A percentile compares a stretch with the other conserved stretches of the same genome.
Conservation (phyloP, 2,113 vertebrate species). For the Lathamus discolor region DNA sequence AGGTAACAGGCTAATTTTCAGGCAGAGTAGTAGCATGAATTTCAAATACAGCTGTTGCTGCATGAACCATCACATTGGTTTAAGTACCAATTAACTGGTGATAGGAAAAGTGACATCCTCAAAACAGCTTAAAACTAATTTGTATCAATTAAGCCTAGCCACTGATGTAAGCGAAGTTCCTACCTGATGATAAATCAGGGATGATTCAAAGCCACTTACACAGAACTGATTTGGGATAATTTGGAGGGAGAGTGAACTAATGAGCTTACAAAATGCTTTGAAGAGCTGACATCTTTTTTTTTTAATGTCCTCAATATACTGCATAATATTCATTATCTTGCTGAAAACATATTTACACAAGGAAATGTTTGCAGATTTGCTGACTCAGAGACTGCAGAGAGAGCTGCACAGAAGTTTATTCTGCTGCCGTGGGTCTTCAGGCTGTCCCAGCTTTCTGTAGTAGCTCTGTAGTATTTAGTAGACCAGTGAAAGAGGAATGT, state of each 20-base stretch:
- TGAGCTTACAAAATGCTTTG: background rate
- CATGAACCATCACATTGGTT: background rate
- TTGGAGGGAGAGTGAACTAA: background rate
- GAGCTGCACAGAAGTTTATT: background rate
- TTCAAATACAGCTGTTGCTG: background rate
- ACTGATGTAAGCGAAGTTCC: background rate
- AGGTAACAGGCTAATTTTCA: constrained; percentile 28
- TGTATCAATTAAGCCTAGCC: background rate
- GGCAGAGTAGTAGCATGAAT: background rate
- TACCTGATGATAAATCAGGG: background rate
- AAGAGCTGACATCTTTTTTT: background rate
- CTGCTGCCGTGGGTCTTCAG: background rate
- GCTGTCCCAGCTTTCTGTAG: background rate
- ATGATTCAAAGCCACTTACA: background rate
- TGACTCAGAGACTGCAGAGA: background rate
- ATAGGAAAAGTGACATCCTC: background rate
- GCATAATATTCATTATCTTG: background rate
- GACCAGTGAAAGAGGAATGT: background rate
- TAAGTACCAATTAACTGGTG: background rate
- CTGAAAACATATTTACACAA: background rate
- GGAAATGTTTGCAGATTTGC: background rate
- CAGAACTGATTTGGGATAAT: background rate
- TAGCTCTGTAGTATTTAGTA: background rate
- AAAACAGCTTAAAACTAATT: background rate
- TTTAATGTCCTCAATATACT: background rate